These are phyloP conservation scores for Megaceryle maxima DNA, from an alignment of 2,113 vertebrate species.

Conservation along the genomic window DNA sequence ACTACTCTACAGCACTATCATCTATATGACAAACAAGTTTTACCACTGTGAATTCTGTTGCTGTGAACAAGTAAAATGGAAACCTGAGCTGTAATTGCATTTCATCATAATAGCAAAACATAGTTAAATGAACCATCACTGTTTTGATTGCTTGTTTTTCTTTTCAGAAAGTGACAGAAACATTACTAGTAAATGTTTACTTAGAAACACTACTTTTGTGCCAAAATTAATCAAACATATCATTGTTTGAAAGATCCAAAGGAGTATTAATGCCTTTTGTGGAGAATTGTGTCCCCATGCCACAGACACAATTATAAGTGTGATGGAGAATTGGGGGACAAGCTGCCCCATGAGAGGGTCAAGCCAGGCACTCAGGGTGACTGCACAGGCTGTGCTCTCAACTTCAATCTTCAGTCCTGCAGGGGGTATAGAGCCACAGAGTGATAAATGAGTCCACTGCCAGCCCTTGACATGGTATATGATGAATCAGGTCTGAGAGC, in stretches of 20 bases:
- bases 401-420: fast-evolving
- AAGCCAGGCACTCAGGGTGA: not conserved
- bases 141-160: not conserved
- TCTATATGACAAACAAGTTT: not conserved
- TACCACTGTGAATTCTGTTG: not conserved
- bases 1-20: not conserved
- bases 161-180: not conserved
- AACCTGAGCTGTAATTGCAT: not conserved
- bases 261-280: not conserved
- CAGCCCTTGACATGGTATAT: not conserved
- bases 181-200: not conserved
- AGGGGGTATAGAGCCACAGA: fast-evolving
- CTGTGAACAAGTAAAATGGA: not conserved
- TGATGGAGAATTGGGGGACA: not conserved
- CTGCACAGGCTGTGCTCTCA: fast-evolving
- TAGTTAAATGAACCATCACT: not conserved
- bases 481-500: not conserved
- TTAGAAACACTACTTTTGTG: not conserved
- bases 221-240: not conserved
- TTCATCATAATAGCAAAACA: not conserved
- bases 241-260: not conserved
- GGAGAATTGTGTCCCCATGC: not conserved
- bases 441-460: not conserved
- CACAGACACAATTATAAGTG: not conserved
- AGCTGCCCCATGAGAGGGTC: fast-evolving